phyloP scores from a whole-genome alignment of 2,797 vertebrate genomes.

The Meda fulgida region DNA sequence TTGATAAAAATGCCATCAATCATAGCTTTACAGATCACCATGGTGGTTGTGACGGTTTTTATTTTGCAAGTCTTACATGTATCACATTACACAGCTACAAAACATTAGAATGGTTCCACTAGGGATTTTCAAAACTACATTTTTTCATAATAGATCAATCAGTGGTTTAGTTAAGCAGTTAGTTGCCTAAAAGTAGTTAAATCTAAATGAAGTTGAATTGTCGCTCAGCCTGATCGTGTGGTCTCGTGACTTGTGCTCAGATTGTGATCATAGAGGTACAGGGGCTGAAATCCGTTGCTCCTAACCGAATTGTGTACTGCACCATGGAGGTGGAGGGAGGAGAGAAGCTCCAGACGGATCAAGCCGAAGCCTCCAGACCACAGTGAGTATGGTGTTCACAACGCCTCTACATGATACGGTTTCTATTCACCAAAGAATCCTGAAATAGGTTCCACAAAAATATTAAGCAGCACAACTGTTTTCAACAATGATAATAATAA shows the following conservation, averaged over 20 bases:
- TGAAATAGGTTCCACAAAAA: not conserved
- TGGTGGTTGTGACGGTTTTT: not conserved
- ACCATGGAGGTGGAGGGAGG: constrained; percentile 99
- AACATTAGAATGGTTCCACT: not conserved
- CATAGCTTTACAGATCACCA: not conserved
- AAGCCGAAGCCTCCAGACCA: constrained; percentile 95
- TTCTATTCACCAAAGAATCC: not conserved
- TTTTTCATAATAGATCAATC: not conserved
- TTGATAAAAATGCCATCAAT: not conserved
- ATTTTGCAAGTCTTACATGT: not conserved
- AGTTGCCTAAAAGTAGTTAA: not conserved
- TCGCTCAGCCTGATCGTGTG: constrained; percentile 51
- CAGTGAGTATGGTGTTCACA: constrained; percentile 82
- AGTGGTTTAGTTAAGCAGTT: not conserved
- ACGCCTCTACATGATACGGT: not conserved
- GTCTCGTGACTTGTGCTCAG: constrained; percentile 70
- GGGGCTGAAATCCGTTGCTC: constrained; percentile 91
- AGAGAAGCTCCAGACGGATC: constrained; percentile 96
- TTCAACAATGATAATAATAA: not conserved
- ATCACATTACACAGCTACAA: not conserved
- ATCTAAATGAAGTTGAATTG: not conserved
- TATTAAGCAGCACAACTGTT: not conserved
- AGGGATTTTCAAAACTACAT: not conserved
- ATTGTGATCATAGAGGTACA: constrained; percentile 95
- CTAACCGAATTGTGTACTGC: constrained; percentile 95